These are phyloP conservation scores for Antheraea yamamai DNA, from an alignment of 2,888 invertebrate species.

Conservation along the genomic window DNA sequence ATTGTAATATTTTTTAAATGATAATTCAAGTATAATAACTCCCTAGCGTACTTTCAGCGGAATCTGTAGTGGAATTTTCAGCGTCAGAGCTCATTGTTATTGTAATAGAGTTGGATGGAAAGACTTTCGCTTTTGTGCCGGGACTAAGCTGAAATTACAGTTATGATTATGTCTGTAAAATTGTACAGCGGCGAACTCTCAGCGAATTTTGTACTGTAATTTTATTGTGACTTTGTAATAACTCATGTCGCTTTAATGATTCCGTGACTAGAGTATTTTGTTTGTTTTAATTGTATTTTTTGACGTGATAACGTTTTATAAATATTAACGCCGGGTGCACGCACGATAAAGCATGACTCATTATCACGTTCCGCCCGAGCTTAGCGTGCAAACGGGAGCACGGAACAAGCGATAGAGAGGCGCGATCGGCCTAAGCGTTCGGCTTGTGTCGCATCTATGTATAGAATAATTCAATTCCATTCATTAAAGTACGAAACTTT, in stretches of 20 bases:
- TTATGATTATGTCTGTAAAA: neutral
- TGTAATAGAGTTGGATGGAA: conserved; percentile 14
- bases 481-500: too few relatives aligned
- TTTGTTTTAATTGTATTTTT: neutral
- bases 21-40: neutral
- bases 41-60: neutral
- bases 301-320: too few relatives aligned
- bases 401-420: too few relatives aligned
- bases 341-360: too few relatives aligned
- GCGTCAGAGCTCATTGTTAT: conserved; percentile 14
- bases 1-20: neutral
- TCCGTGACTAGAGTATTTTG: neutral
- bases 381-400: too few relatives aligned
- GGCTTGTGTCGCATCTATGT: neutral
- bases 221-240: neutral
- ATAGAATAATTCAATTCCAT: too few relatives aligned
- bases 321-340: too few relatives aligned
- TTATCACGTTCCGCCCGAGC: too few relatives aligned
- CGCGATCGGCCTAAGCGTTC: too few relatives aligned
- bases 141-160: conserved; percentile 6
- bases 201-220: neutral
- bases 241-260: neutral
- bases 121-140: conserved; percentile 8
- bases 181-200: conserved; percentile 5
- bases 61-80: conserved; percentile 5